phyloP scores from a whole-genome alignment of 35 echinoderm and acorn worm species.

The Diadema setosum region DNA sequence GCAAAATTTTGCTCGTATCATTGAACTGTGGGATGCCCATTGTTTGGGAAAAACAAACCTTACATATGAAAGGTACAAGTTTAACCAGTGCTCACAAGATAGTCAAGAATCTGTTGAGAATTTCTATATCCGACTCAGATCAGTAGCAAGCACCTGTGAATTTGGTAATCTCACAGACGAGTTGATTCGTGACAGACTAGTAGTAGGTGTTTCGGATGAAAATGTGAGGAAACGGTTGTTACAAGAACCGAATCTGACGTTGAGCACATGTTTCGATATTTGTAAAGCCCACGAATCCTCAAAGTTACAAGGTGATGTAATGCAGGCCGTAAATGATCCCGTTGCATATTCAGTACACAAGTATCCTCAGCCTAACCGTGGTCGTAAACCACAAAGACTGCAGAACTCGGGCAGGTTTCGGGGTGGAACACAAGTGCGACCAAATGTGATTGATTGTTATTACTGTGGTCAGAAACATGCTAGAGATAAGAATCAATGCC shows the following conservation, averaged over 20 bases:
- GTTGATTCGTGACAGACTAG: conserved; percentile 43
- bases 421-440: background rate
- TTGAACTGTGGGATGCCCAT: conserved; percentile 48
- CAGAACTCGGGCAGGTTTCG: background rate
- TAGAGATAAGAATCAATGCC: background rate
- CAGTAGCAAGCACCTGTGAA: conserved; percentile 51
- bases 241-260: conserved; percentile 54
- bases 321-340: background rate
- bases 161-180: conserved; percentile 49
- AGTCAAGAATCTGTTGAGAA: conserved; percentile 54
- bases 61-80: conserved; percentile 63
- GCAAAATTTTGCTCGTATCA: background rate
- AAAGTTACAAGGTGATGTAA: conserved; percentile 18
- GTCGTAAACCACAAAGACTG: background rate
- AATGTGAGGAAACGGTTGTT: conserved; percentile 39
- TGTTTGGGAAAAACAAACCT: conserved; percentile 76
- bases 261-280: conserved; percentile 39
- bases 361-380: too few relatives aligned
- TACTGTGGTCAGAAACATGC: conserved; percentile 52
- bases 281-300: conserved; percentile 43
- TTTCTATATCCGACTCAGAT: conserved; percentile 30
- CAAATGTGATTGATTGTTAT: conserved; percentile 13
- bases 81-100: conserved; percentile 65
- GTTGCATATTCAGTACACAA: background rate
- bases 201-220: conserved; percentile 31